Evolutionary conservation across 1,140 invertebrate genomes (phyloP).

Genomic region (Lasaia peninsularis): DNA sequence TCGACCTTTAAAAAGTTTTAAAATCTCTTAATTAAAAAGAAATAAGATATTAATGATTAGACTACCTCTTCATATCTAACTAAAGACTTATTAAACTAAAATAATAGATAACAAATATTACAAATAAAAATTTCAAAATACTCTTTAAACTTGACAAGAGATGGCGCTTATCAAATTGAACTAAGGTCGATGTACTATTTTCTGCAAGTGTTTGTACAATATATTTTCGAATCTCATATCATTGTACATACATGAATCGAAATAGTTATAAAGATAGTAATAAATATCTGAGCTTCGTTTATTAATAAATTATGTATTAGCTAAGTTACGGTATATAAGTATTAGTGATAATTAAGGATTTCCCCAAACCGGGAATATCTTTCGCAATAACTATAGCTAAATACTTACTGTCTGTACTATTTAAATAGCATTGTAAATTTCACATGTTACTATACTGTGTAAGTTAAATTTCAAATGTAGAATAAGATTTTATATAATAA

Average conservation of each 20-base stretch:
- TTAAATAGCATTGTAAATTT: conserved; percentile 71
- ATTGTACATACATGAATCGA: conserved; percentile 64
- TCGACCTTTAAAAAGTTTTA: neutral
- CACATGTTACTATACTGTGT: conserved; percentile 71
- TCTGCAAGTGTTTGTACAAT: conserved; percentile 11
- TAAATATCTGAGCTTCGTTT: conserved; percentile 75
- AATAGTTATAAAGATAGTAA: conserved; percentile 61
- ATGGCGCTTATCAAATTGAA: neutral
- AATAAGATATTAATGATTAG: no score
- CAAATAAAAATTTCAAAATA: no score
- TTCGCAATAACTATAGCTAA: conserved; percentile 74
- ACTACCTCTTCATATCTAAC: no score
- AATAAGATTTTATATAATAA: conserved; percentile 76
- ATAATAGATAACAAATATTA: no score
- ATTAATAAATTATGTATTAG: conserved; percentile 55
- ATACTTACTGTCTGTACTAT: conserved; percentile 72
- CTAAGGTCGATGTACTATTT: neutral
- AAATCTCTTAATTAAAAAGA: no score
- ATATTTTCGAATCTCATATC: conserved; percentile 65
- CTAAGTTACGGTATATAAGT: conserved; percentile 66
- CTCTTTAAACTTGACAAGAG: conserved; percentile 4
- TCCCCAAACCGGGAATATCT: conserved; percentile 48
- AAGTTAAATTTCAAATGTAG: conserved; percentile 72
- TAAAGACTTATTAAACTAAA: no score
- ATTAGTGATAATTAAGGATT: conserved; percentile 59